Conservation (phyloP, 2,797 vertebrate species). For the Glossophaga mutica region DNA sequence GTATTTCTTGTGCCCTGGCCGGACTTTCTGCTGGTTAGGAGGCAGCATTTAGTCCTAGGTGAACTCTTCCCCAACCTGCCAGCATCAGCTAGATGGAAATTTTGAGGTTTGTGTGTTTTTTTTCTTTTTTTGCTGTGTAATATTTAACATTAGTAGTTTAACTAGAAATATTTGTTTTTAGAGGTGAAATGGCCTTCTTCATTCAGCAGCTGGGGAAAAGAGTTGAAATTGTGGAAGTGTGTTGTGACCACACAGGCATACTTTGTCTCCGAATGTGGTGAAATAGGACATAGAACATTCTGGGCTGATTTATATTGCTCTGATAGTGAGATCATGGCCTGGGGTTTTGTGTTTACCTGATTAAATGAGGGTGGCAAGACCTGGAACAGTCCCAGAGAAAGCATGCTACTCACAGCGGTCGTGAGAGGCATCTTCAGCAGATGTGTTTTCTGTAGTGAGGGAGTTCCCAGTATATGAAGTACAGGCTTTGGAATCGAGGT, state of each 20-base stretch:
- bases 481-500: background rate
- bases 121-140: background rate
- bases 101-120: background rate
- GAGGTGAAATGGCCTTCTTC: background rate
- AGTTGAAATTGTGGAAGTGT: background rate
- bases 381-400: background rate
- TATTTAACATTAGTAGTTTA: background rate
- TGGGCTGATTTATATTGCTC: background rate
- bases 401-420: rapidly evolving
- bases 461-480: background rate
- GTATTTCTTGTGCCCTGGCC: background rate
- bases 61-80: background rate
- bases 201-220: background rate
- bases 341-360: background rate
- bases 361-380: background rate
- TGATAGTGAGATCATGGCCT: background rate
- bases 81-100: background rate
- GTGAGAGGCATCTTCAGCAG: background rate
- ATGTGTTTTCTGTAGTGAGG: background rate
- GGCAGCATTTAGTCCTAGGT: background rate
- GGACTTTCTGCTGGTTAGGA: background rate
- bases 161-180: background rate
- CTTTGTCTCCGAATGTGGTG: background rate
- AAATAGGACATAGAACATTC: background rate
- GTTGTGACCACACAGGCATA: background rate